Evolutionary conservation across 2,888 invertebrate genomes (phyloP), one percentile per base, ranked within the genome.

Genomic region (Cynaeus angustus): DNA sequence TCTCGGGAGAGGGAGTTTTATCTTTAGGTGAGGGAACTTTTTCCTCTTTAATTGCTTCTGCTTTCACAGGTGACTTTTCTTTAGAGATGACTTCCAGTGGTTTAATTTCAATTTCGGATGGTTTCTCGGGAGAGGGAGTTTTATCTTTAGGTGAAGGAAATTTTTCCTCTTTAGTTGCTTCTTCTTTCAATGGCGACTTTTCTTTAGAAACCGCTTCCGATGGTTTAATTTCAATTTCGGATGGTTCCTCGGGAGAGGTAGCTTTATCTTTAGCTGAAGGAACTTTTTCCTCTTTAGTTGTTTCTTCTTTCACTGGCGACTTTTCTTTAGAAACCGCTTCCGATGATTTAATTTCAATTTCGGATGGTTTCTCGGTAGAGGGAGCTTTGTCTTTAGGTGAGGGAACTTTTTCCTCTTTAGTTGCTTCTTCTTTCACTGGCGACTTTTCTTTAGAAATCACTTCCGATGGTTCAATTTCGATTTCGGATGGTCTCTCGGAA

Each of bases 281-380:
- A 10, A 55, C 14, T 38, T 37, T 9, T 3, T 55, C 48, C 1
- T 48, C 16, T 16, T 43, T 43, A n/a, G 3, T 12, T 1, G 43
- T 3, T 14, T 30, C 12, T 7, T 10, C 48, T 30, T 46, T 12
- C 0, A 7, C 48, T 14, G 43, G 30, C 10, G 28, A 8, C 9
- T 48, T 48, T 3, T 10, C 46, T 16, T 59, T 59, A n/a, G 7
- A 6, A 14, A 12, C 65, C 21, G 28, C 16, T 4, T 41, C 56
- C 45, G 14, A 33, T 8, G 41, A 38, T 58, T 56, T 73, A 8
- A 73, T 65, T 26, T 45, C 59, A n/a, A 59, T 45, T 55, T 50
- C 14, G 0, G 55, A 12, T 13, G 14, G 16, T 37, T 13, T 33
- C 37, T 55, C 55, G 5, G 38, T 1, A 52, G 52, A 3, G 8